Percentiles rank a stretch among this genome's conserved stretches.
These are phyloP conservation scores for Triplophysa bombifrons DNA, from an alignment of 2,797 vertebrate species.

Conservation along the genomic window DNA sequence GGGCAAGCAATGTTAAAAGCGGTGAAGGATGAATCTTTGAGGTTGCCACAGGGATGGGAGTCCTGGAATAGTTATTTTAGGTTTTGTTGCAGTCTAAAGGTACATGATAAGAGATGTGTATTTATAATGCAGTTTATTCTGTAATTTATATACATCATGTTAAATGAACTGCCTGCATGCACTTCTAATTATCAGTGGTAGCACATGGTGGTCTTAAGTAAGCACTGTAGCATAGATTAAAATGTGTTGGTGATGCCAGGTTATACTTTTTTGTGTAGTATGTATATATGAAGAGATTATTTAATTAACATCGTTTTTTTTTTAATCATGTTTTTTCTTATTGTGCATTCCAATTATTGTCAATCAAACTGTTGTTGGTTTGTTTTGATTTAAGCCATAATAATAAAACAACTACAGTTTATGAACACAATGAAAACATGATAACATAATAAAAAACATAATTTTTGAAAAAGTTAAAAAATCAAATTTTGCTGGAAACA, in stretches of 20 bases:
- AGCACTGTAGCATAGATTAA: neutral
- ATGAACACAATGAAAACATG: no score
- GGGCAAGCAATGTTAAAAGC: slow-evolving; percentile 58
- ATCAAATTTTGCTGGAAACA: no score
- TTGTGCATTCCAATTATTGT: no score
- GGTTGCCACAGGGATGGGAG: slow-evolving; percentile 22
- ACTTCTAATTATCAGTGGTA: neutral
- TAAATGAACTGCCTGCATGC: neutral
- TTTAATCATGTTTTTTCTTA: no score
- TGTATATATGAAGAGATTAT: no score
- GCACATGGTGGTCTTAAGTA: neutral
- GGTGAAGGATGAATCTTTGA: slow-evolving; percentile 50
- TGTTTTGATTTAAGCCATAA: no score
- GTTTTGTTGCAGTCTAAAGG: neutral
- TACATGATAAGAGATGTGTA: neutral
- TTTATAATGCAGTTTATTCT: slow-evolving; percentile 25
- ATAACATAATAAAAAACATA: no score
- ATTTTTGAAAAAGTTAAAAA: no score
- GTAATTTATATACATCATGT: neutral
- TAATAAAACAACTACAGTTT: no score
- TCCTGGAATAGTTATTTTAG: slow-evolving; percentile 42
- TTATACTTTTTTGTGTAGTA: neutral
- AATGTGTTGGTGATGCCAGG: neutral
- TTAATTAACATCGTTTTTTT: no score
- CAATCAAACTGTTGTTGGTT: no score